These are phyloP conservation scores for Otus sunia DNA, from an alignment of 2,113 vertebrate species.

Conservation along the genomic window DNA sequence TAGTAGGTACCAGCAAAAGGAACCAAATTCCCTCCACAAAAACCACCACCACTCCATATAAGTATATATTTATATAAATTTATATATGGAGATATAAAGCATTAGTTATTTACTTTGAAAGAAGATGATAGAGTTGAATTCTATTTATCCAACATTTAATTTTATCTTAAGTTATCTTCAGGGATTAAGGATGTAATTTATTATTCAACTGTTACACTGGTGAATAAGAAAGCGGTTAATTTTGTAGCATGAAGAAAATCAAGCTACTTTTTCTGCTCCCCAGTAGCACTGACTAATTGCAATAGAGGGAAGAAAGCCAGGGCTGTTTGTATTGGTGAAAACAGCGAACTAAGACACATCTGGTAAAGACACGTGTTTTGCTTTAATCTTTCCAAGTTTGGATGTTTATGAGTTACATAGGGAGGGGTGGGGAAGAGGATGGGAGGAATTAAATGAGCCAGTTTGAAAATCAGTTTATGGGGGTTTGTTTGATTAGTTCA, in stretches of 20 bases:
- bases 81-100: background rate
- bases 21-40: background rate
- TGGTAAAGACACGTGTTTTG: background rate
- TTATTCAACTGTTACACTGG: background rate
- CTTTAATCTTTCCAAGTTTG: slow-evolving; percentile 4
- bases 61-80: background rate
- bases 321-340: background rate
- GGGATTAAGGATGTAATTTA: background rate
- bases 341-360: background rate
- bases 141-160: background rate
- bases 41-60: background rate
- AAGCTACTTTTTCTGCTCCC: background rate
- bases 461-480: background rate
- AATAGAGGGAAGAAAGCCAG: background rate
- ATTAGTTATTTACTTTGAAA: background rate
- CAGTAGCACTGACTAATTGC: background rate
- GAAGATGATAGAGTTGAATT: background rate
- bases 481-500: background rate
- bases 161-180: background rate
- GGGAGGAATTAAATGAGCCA: background rate
- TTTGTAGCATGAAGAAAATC: background rate
- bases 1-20: background rate
- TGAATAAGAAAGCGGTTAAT: background rate
- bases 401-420: background rate
- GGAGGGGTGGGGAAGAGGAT: background rate